Conservation (phyloP, 53 echinoderm and acorn worm genomes). For the Holothuria leucospilota region DNA sequence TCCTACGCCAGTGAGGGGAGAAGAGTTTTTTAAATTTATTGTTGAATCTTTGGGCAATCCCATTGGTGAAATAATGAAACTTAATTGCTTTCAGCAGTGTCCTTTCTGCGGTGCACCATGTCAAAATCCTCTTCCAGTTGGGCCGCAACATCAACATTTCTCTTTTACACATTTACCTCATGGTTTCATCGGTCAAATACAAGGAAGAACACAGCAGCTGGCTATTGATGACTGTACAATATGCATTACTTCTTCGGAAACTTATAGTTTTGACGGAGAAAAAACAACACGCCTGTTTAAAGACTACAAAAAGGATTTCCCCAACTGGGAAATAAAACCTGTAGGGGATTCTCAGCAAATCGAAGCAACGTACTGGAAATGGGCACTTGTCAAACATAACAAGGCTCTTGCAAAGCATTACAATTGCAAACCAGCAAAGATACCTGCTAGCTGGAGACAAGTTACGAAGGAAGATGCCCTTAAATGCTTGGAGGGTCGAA, state of each 20-base stretch:
- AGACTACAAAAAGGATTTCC: not conserved
- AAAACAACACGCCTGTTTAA: not conserved
- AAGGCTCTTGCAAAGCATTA: not conserved
- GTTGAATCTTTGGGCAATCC: too few species aligned
- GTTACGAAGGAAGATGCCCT: too few species aligned
- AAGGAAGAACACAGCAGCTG: not conserved
- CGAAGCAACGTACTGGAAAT: not conserved
- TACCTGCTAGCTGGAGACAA: not conserved
- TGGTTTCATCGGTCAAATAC: not conserved
- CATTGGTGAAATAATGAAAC: too few species aligned
- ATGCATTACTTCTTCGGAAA: not conserved
- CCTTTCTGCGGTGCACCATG: slow-evolving; percentile 1
- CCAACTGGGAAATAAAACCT: not conserved
- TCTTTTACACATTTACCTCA: slow-evolving; percentile 3
- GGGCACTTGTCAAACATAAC: not conserved
- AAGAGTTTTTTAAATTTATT: too few species aligned
- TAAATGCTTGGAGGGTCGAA: too few species aligned
- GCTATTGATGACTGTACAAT: not conserved
- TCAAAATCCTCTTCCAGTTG: not conserved
- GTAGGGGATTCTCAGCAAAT: not conserved
- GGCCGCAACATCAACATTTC: not conserved
- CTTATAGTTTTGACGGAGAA: not conserved
- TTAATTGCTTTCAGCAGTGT: not conserved
- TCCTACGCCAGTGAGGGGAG: too few species aligned
- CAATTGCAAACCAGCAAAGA: not conserved